Evolutionary conservation across 2,888 invertebrate species (phyloP).

Genomic region (Homarus gammarus): DNA sequence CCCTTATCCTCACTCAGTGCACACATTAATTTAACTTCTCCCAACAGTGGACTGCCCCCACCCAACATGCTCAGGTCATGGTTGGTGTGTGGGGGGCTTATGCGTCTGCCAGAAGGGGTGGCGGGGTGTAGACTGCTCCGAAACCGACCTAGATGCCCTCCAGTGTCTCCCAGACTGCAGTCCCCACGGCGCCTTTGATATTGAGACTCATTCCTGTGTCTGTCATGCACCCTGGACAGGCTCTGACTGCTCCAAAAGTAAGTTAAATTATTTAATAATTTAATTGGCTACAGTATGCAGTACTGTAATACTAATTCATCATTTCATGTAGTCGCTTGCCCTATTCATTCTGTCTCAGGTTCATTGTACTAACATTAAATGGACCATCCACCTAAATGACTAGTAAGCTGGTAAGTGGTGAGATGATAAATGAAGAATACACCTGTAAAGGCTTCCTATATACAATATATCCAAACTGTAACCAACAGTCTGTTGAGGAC

Average conservation of each 20-base stretch:
- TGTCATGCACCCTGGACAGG: conserved; percentile 97
- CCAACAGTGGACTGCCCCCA: conserved; percentile 92
- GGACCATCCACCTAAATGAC: too few relatives aligned
- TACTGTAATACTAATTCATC: too few relatives aligned
- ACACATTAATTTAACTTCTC: conserved; percentile 63
- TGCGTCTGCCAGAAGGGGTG: conserved; percentile 98
- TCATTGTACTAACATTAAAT: too few relatives aligned
- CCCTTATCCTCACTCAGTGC: not conserved
- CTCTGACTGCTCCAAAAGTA: conserved; percentile 96
- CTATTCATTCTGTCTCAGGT: too few relatives aligned
- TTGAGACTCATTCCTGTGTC: conserved; percentile 93
- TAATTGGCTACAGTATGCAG: too few relatives aligned
- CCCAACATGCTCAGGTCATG: conserved; percentile 95
- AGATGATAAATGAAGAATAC: too few relatives aligned
- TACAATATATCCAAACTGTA: too few relatives aligned
- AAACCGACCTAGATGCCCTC: conserved; percentile 93
- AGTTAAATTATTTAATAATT: too few relatives aligned
- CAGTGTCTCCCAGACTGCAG: conserved; percentile 95
- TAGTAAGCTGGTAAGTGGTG: too few relatives aligned
- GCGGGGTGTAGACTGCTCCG: conserved; percentile 94
- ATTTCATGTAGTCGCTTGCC: too few relatives aligned
- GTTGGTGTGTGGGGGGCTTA: conserved; percentile 94
- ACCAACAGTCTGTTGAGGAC: too few relatives aligned
- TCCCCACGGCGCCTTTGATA: conserved; percentile 93
- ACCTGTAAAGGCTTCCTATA: too few relatives aligned